phyloP scores from a whole-genome alignment of 1,140 invertebrate genomes.

The Colletes gigas region DNA sequence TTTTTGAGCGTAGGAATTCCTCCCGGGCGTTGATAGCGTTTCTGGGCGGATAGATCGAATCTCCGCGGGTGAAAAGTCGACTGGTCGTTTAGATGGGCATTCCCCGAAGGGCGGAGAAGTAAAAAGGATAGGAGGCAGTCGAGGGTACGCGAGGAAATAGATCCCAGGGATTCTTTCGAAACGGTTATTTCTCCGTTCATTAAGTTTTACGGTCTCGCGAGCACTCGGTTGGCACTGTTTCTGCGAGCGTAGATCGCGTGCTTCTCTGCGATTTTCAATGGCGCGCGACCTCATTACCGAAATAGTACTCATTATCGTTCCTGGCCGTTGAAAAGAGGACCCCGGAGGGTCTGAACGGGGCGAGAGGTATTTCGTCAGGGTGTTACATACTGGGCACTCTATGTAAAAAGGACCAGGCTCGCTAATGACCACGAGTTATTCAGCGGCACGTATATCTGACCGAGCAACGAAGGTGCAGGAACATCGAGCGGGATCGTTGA shows the following conservation, averaged over 20 bases:
- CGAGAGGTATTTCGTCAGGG: slow-evolving; percentile 72
- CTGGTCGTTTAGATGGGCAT: slow-evolving; percentile 47
- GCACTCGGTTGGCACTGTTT: slow-evolving; percentile 37
- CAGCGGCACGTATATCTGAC: slow-evolving; percentile 71
- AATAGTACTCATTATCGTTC: slow-evolving; percentile 78
- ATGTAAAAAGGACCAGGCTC: slow-evolving; percentile 62
- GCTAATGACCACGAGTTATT: slow-evolving; percentile 78
- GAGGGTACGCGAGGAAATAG: slow-evolving; percentile 28
- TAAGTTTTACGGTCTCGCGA: slow-evolving; percentile 75
- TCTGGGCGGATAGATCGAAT: slow-evolving; percentile 65
- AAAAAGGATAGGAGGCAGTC: slow-evolving; percentile 34
- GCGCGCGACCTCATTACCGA: slow-evolving; percentile 79
- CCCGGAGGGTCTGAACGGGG: slow-evolving; percentile 10
- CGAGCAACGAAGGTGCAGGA: slow-evolving; percentile 9
- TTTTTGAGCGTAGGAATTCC: slow-evolving; percentile 50
- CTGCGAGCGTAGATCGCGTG: slow-evolving; percentile 46
- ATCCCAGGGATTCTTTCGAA: slow-evolving; percentile 62
- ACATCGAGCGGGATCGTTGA: slow-evolving; percentile 17
- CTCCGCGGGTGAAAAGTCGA: slow-evolving; percentile 58
- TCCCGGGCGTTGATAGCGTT: slow-evolving; percentile 56
- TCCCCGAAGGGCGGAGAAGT: slow-evolving; percentile 48
- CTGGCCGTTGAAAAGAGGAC: slow-evolving; percentile 3
- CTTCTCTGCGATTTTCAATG: slow-evolving; percentile 76
- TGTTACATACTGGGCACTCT: slow-evolving; percentile 50
- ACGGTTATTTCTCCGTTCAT: slow-evolving; percentile 77